Conservation (phyloP, 2,888 invertebrate genomes). For the Amphipyra tragopoginis region DNA sequence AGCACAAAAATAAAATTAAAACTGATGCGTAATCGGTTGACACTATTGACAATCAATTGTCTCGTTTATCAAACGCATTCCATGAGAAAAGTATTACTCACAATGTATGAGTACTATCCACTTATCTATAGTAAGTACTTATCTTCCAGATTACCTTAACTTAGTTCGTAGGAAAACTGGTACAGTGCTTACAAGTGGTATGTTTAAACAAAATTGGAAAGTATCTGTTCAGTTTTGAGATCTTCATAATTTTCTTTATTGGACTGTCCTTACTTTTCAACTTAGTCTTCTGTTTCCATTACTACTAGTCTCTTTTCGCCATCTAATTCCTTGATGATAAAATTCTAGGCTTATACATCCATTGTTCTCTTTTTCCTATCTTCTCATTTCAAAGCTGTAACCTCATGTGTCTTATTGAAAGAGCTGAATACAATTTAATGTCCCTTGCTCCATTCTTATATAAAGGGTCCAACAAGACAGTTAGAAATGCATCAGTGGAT, state of each 20-base stretch:
- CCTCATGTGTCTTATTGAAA: too few species aligned
- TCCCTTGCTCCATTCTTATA: neutral
- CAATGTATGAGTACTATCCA: conserved; percentile 18
- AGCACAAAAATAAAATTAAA: too few species aligned
- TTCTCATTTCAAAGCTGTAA: too few species aligned
- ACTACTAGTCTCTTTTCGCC: too few species aligned
- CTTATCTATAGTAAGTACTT: conserved; percentile 29
- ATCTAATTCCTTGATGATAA: too few species aligned
- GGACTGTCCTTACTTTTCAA: too few species aligned
- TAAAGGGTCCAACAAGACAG: neutral
- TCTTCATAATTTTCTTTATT: too few species aligned
- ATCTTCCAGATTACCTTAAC: conserved; percentile 41
- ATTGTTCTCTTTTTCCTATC: too few species aligned
- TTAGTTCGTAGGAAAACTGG: conserved; percentile 14
- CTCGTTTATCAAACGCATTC: conserved; percentile 45
- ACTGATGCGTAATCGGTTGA: conserved; percentile 5
- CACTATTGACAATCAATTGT: conserved; percentile 29
- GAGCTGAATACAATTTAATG: neutral
- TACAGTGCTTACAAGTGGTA: conserved; percentile 22
- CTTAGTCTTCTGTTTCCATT: too few species aligned
- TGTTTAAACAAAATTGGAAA: neutral
- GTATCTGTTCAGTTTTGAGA: too few species aligned
- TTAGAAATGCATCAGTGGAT: conserved; percentile 17
- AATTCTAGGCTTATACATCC: too few species aligned
- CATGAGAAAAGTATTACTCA: conserved; percentile 55